These are phyloP conservation scores for Anastrepha obliqua DNA, from an alignment of 1,140 invertebrate genomes.

Conservation along the genomic window DNA sequence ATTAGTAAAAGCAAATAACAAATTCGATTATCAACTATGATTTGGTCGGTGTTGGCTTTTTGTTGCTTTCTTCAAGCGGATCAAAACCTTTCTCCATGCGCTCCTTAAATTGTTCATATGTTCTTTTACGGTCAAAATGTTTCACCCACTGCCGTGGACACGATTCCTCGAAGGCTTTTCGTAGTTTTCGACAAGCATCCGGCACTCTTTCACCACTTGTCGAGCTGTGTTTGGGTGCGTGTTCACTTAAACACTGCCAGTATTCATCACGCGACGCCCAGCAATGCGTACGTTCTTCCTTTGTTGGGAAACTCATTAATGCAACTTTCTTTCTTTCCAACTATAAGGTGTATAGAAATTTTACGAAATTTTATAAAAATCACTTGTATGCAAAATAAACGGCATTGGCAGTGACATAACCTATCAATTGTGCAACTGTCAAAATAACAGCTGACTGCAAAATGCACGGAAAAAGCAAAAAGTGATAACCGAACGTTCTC, in stretches of 20 bases:
- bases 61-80: constrained; percentile 75
- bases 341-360: not conserved
- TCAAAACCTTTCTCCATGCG: constrained; percentile 91
- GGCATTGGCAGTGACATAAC: constrained; percentile 50
- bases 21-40: constrained; percentile 40
- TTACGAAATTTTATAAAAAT: not conserved
- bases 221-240: constrained; percentile 75
- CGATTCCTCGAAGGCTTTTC: constrained; percentile 86
- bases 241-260: constrained; percentile 90
- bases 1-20: constrained; percentile 55
- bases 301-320: constrained; percentile 88
- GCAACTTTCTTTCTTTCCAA: not conserved
- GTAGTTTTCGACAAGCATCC: constrained; percentile 82
- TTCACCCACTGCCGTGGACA: constrained; percentile 94
- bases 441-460: constrained; percentile 35
- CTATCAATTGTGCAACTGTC: constrained; percentile 37
- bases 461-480: not conserved
- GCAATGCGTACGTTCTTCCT: constrained; percentile 86
- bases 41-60: constrained; percentile 25
- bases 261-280: constrained; percentile 90
- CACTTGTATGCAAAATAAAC: not conserved
- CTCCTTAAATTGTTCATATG: constrained; percentile 91
- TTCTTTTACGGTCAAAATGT: constrained; percentile 93
- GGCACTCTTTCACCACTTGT: constrained; percentile 73
- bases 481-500: no score